Conservation (phyloP, 2,797 vertebrate genomes). For the Takifugu ocellatus region DNA sequence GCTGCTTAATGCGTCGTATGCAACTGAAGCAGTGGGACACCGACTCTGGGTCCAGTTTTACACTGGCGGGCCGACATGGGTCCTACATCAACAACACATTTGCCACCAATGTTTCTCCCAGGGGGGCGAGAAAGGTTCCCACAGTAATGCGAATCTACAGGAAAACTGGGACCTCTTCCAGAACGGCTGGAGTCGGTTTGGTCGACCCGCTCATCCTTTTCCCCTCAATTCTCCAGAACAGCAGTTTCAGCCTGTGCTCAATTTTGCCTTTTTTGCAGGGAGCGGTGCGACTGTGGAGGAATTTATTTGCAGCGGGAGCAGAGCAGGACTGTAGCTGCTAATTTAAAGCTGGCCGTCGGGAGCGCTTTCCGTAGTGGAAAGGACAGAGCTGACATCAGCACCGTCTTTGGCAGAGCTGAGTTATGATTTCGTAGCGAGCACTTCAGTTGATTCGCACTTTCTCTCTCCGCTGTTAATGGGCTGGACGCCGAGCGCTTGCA, state of each 20-base stretch:
- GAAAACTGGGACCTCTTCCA: neutral
- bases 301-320: slow-evolving; percentile 21
- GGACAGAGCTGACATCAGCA: slow-evolving; percentile 44
- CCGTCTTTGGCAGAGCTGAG: slow-evolving; percentile 20
- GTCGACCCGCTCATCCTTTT: slow-evolving; percentile 20
- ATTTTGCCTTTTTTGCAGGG: neutral
- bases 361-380: slow-evolving; percentile 21
- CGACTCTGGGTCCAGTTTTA: no score
- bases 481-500: slow-evolving; percentile 12
- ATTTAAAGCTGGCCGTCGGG: slow-evolving; percentile 39
- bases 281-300: slow-evolving; percentile 2
- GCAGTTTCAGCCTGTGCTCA: slow-evolving; percentile 24
- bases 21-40: no score
- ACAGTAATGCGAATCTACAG: neutral
- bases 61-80: no score
- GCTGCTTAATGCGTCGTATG: no score
- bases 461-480: slow-evolving; percentile 33
- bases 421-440: slow-evolving; percentile 25
- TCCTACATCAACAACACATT: no score
- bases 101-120: no score
- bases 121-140: no score
- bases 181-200: neutral
- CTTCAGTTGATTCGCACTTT: slow-evolving; percentile 29
- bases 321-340: slow-evolving; percentile 34
- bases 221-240: slow-evolving; percentile 23